phyloP scores from a whole-genome alignment of 2,113 vertebrate genomes.

The Centropristis striata region DNA sequence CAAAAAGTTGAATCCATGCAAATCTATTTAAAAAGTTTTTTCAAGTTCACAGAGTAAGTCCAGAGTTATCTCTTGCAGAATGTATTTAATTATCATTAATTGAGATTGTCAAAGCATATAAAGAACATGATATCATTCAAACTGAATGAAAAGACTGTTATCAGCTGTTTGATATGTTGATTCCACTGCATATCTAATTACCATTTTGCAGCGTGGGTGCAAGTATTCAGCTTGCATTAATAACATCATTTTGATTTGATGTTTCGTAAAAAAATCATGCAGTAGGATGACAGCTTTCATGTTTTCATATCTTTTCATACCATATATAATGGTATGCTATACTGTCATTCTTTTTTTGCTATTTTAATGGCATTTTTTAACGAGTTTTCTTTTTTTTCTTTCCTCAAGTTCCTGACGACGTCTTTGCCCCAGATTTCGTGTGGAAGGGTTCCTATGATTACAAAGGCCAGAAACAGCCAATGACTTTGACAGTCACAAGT shows the following conservation, averaged over 20 bases:
- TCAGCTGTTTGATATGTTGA: conserved; percentile 40
- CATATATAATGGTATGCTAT: background rate
- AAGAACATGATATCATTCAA: conserved; percentile 25
- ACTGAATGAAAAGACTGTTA: conserved; percentile 49
- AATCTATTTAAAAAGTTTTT: conserved; percentile 30
- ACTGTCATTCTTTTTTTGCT: background rate
- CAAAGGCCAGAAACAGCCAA: conserved; percentile 95
- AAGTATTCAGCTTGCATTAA: conserved; percentile 14
- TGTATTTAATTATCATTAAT: conserved; percentile 48
- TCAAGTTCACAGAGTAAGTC: conserved; percentile 9
- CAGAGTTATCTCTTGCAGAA: conserved; percentile 23
- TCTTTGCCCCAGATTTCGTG: conserved; percentile 95
- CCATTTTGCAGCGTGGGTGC: conserved; percentile 14
- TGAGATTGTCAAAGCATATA: conserved; percentile 33
- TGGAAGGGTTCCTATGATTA: conserved; percentile 99
- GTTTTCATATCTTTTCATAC: background rate
- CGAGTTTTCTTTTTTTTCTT: conserved; percentile 16
- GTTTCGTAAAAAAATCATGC: background rate
- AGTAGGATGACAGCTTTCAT: background rate
- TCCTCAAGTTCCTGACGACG: conserved; percentile 92
- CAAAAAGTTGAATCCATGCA: conserved; percentile 6
- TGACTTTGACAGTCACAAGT: conserved; percentile 93
- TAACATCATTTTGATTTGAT: background rate
- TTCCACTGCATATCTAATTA: conserved; percentile 36
- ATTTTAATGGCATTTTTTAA: conserved; percentile 10